Conservation (phyloP, 2,113 vertebrate genomes). For the Brienomyrus longianalis region DNA sequence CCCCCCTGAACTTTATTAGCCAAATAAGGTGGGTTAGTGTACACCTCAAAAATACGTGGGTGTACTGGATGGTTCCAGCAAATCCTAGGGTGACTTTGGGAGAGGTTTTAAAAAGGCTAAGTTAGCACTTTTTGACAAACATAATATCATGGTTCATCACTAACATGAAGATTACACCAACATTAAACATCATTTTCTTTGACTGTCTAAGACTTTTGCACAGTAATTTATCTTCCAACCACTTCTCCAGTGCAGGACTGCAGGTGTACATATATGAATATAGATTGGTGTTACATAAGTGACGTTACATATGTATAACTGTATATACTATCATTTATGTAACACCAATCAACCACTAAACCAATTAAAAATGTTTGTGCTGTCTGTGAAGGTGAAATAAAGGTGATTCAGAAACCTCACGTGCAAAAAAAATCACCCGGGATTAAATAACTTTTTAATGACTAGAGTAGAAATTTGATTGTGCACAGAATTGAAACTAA, state of each 20-base stretch:
- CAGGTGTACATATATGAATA: neutral
- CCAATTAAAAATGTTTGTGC: neutral
- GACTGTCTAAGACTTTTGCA: neutral
- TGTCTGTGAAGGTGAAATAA: neutral
- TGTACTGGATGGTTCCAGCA: neutral
- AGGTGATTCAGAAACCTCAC: neutral
- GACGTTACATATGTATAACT: neutral
- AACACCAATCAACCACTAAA: neutral
- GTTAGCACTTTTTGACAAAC: neutral
- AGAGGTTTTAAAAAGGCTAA: neutral
- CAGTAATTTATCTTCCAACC: neutral
- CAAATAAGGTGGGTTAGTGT: neutral
- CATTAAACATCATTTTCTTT: neutral
- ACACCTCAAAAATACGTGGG: neutral
- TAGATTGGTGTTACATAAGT: neutral
- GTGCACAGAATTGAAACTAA: neutral
- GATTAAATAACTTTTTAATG: neutral
- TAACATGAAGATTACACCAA: neutral
- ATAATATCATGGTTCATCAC: neutral
- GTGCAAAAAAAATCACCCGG: neutral
- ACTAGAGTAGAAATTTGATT: neutral
- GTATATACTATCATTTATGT: neutral
- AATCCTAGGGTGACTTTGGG: neutral
- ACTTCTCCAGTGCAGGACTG: neutral
- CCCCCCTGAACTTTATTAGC: neutral